phyloP scores from a whole-genome alignment of 1,140 invertebrate species.

The Meloidogyne hapla region DNA sequence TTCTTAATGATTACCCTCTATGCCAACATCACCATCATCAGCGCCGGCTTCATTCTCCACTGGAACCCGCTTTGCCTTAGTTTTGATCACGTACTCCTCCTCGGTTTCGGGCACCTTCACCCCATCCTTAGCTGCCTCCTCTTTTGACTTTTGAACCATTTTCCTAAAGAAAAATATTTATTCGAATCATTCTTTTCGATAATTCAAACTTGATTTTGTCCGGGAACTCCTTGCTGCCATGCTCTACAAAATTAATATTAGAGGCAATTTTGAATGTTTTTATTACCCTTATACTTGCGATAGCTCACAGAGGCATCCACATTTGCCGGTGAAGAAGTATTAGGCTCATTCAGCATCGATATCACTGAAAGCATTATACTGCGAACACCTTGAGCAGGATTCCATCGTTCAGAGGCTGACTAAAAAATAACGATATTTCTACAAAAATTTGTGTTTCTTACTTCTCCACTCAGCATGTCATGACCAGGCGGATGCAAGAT shows the following conservation, averaged over 20 bases:
- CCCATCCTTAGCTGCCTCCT: constrained; percentile 91
- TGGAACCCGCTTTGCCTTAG: constrained; percentile 59
- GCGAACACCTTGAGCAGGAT: not conserved
- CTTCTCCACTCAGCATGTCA: not conserved
- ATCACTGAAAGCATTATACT: constrained; percentile 10
- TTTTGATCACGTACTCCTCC: constrained; percentile 96
- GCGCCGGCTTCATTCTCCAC: not conserved
- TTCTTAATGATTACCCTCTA: not conserved
- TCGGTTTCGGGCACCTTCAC: constrained; percentile 92
- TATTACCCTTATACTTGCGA: not conserved
- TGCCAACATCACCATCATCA: not conserved
- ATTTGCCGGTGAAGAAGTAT: constrained; percentile 4
- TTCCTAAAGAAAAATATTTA: constrained; percentile 50
- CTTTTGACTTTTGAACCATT: constrained; percentile 87
- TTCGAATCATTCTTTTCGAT: not conserved
- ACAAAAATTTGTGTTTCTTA: not conserved
- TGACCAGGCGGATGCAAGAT: constrained; percentile 6
- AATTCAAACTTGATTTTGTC: not conserved
- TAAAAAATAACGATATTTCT: not conserved
- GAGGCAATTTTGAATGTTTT: not conserved
- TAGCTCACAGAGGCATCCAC: constrained; percentile 4
- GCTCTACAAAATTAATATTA: not conserved
- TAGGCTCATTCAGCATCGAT: constrained; percentile 16
- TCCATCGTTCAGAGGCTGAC: constrained; percentile 5
- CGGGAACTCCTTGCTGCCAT: not conserved